Base-by-base conservation (phyloP, 2,797 vertebrate species). In the Balearica regulorum region DNA sequence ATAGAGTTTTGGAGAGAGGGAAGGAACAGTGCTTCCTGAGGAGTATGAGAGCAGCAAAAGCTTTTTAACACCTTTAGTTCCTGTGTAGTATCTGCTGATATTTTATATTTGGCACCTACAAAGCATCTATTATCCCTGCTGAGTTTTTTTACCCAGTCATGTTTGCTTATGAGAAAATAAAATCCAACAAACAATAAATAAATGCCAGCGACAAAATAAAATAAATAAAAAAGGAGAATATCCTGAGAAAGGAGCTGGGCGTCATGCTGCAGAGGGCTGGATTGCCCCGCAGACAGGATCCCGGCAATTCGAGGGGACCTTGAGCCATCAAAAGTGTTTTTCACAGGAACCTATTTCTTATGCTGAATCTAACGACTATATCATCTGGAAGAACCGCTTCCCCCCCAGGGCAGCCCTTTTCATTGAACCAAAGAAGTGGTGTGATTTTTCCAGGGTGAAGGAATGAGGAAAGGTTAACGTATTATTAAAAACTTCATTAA, bases 401-500 rank as follows among this genome's bases (percentile, higher is more conserved):
- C 48, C 53, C 53, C 54, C 62, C 55, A 31, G 78, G 71, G 87
- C 57, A 66, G 43, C 62, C 35, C 37, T 72, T 89, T 37, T 12
- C 54, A 37, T 70, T n/a, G 61, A 62, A n/a, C 60, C 53, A 9
- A 31, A 62, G 72, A n/a, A 62, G 46, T 7, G 17, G 12, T 54
- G 86, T 17, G 78, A 60, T 72, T 90, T 90, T 91, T 53, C 64
- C 80, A 78, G 70, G 51, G 14, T 18, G 55, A 20, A 93, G 44
- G 91, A 89, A 24, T 0, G 6, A 68, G 41, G 72, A 80, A 90
- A 96, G 90, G 87, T 95, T 85, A 85, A 68, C 2, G 0, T 16
- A 13, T 31, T 79, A 76, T 90, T 90, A 70, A 96, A 91, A 94
- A 64, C 72, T 54, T 72, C 81, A 92, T 96, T 90, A 92, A 53